A percentile compares a stretch with the other conserved stretches of the same genome.
phyloP scores from a whole-genome alignment of 1,140 invertebrate species.

The Zaprionus ghesquierei region DNA sequence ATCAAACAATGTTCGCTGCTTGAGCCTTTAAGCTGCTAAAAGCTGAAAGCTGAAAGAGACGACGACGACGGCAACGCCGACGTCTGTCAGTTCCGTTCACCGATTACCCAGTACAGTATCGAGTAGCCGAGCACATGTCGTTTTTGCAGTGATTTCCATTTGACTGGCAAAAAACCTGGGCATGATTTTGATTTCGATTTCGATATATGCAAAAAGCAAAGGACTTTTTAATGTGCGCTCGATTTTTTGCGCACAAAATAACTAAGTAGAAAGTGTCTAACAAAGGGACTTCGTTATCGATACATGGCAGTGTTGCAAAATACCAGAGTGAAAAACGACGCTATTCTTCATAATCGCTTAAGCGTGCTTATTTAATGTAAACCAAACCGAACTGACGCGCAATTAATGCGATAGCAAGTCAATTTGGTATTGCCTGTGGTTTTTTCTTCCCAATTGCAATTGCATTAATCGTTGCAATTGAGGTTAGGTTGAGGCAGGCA shows the following conservation, averaged over 20 bases:
- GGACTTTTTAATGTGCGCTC: conserved; percentile 19
- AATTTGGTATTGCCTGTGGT: neutral
- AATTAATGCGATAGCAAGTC: neutral
- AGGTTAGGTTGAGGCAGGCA: neutral
- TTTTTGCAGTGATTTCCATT: conserved; percentile 47
- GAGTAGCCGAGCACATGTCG: conserved; percentile 48
- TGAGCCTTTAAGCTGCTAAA: conserved; percentile 71
- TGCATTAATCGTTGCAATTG: neutral
- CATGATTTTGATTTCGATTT: conserved; percentile 42
- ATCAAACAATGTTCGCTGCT: conserved; percentile 70
- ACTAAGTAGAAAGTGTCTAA: neutral
- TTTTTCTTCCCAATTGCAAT: neutral
- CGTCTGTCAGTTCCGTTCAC: neutral
- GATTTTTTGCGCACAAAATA: neutral
- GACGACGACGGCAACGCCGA: too few relatives aligned
- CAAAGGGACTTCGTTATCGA: conserved; percentile 30
- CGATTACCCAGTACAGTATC: neutral
- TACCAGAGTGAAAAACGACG: neutral
- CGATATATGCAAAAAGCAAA: conserved; percentile 22
- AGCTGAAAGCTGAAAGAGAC: conserved; percentile 2
- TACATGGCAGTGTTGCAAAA: neutral
- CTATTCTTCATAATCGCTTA: neutral
- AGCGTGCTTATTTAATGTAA: neutral
- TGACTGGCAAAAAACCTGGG: conserved; percentile 41
- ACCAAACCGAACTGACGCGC: neutral